Percentiles rank a stretch among this genome's conserved stretches.
These are phyloP conservation scores for Anniella stebbinsi DNA, from an alignment of 2,797 vertebrate species.

Conservation along the genomic window DNA sequence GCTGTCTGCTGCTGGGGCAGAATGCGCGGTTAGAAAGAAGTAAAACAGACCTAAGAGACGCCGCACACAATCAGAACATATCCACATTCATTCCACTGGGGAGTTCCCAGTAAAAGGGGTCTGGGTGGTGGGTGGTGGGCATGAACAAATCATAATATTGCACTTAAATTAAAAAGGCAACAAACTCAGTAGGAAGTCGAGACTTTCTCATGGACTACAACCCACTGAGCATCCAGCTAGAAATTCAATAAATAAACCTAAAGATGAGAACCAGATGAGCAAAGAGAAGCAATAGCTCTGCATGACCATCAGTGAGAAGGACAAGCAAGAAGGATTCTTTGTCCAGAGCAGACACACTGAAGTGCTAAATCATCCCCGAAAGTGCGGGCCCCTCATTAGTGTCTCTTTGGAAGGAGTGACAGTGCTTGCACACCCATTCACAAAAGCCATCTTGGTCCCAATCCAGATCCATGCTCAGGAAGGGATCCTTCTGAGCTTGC, in stretches of 20 bases:
- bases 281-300: conserved; percentile 21
- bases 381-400: not conserved
- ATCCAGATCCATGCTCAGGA: not conserved
- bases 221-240: conserved; percentile 81
- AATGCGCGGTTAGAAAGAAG: conserved; percentile 18
- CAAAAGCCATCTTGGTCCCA: conserved; percentile 26
- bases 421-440: rapidly evolving
- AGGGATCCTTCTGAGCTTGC: rapidly evolving
- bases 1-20: conserved; percentile 86
- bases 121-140: conserved; percentile 31
- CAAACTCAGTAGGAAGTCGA: conserved; percentile 56
- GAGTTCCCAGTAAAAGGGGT: conserved; percentile 50
- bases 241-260: conserved; percentile 92
- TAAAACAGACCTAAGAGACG: conserved; percentile 59
- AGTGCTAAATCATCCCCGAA: not conserved
- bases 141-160: conserved; percentile 85
- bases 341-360: not conserved
- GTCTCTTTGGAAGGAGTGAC: not conserved
- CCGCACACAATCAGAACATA: conserved; percentile 43
- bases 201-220: conserved; percentile 81
- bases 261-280: not conserved
- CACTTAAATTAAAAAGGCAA: conserved; percentile 87
- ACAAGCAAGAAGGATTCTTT: not conserved
- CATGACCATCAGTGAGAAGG: not conserved
- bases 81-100: conserved; percentile 70